These are phyloP conservation scores for Drosophila neotestacea DNA, from an alignment of 2,888 invertebrate species.

Conservation along the genomic window DNA sequence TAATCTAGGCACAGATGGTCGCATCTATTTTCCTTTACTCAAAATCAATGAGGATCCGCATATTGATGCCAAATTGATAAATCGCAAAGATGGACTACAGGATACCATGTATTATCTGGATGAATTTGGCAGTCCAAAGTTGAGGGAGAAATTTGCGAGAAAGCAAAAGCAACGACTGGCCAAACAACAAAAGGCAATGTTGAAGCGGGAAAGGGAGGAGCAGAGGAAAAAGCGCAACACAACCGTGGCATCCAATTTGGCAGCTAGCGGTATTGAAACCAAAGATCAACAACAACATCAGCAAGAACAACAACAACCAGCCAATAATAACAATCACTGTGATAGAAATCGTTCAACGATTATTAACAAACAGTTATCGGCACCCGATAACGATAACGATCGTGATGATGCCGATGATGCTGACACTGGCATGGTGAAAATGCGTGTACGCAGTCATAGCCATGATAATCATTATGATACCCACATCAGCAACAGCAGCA, in stretches of 20 bases:
- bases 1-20: constrained; percentile 79
- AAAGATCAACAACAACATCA: constrained; percentile 38
- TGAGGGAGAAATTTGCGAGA: constrained; percentile 83
- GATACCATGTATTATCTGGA: constrained; percentile 85
- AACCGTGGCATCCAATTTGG: constrained; percentile 68
- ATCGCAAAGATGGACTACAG: constrained; percentile 84
- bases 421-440: constrained; percentile 35
- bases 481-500: constrained; percentile 20
- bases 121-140: constrained; percentile 85
- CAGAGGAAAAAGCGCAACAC: constrained; percentile 76
- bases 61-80: constrained; percentile 84
- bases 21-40: constrained; percentile 80
- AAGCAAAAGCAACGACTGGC: constrained; percentile 82
- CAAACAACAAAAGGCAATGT: constrained; percentile 76
- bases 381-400: constrained; percentile 18
- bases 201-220: constrained; percentile 71
- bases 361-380: constrained; percentile 52
- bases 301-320: constrained; percentile 1
- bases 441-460: constrained; percentile 68
- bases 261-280: constrained; percentile 61
- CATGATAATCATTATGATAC: constrained; percentile 65
- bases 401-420: constrained; percentile 24
- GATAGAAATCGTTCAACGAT: constrained; percentile 62
- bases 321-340: constrained; percentile 47
- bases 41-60: constrained; percentile 82